Evolutionary conservation across 2,113 vertebrate genomes (phyloP).

Genomic region (Piprites chloris): DNA sequence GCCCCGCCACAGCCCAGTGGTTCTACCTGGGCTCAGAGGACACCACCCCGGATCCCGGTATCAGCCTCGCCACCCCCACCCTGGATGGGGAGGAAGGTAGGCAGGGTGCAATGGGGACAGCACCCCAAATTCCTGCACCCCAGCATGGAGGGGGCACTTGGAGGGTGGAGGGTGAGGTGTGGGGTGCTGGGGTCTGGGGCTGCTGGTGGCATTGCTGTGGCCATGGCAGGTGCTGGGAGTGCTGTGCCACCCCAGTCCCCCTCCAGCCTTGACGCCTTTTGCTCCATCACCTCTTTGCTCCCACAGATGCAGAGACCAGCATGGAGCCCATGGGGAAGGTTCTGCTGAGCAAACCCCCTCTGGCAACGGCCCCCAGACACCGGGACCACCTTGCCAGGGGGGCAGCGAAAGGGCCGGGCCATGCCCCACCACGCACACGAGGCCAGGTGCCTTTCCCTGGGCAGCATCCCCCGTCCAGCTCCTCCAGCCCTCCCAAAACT

Average conservation of each 20-base stretch:
- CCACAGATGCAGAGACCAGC: neutral
- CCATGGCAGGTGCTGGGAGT: neutral
- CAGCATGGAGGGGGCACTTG: neutral
- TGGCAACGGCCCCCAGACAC: neutral
- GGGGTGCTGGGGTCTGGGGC: rapidly evolving
- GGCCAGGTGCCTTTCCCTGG: neutral
- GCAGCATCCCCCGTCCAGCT: rapidly evolving
- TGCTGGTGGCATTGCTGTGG: neutral
- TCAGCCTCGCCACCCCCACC: neutral
- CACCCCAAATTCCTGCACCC: neutral
- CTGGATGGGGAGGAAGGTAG: constrained; percentile 7
- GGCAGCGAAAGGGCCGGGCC: neutral
- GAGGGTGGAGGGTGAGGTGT: neutral
- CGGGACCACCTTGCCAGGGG: neutral
- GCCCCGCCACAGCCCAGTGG: neutral
- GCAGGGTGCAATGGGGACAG: rapidly evolving
- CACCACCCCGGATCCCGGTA: neutral
- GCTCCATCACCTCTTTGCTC: neutral
- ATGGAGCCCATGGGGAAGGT: neutral
- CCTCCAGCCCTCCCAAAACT: neutral
- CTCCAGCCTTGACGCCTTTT: neutral
- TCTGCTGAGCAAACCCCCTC: constrained; percentile 29
- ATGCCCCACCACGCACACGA: rapidly evolving
- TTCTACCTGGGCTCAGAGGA: neutral
- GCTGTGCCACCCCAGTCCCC: neutral